Conservation (phyloP, 23 tunicate species). For the Pegea sp. region DNA sequence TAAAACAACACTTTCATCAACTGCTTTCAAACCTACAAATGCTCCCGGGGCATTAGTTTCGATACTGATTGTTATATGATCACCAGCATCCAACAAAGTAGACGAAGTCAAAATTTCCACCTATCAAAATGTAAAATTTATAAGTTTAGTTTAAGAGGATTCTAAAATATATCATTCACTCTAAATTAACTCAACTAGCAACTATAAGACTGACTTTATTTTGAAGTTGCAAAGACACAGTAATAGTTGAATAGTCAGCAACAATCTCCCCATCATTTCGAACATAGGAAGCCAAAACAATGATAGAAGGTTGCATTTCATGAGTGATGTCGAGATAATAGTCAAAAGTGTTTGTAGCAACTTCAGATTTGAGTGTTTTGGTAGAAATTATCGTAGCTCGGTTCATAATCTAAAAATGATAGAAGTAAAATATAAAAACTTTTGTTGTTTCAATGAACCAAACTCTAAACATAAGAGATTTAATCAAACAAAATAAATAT, state of each 20-base stretch:
- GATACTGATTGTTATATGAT: slow-evolving; percentile 32
- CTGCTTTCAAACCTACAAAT: slow-evolving; percentile 55
- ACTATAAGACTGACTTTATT: slow-evolving; percentile 52
- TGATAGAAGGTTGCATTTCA: slow-evolving; percentile 36
- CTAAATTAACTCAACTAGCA: too few relatives aligned
- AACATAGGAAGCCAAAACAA: slow-evolving; percentile 35
- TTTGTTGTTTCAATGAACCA: too few relatives aligned
- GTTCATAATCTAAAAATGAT: slow-evolving; percentile 9
- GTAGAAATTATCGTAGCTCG: slow-evolving; percentile 21
- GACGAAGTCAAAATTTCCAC: slow-evolving; percentile 18
- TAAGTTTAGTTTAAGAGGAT: too few relatives aligned
- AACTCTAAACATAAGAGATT: too few relatives aligned
- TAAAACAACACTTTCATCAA: slow-evolving; percentile 65
- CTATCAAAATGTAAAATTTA: slow-evolving; percentile 6
- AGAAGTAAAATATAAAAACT: too few relatives aligned
- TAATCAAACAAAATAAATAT: too few relatives aligned
- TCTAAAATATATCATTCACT: too few relatives aligned
- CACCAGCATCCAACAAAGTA: slow-evolving; percentile 37
- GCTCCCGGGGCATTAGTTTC: slow-evolving; percentile 25
- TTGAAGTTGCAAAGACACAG: slow-evolving; percentile 25
- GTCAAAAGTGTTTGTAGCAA: slow-evolving; percentile 5
- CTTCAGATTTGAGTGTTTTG: slow-evolving; percentile 5
- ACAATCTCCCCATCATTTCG: slow-evolving; percentile 60
- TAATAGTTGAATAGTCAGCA: slow-evolving; percentile 36
- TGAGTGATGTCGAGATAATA: slow-evolving; percentile 17